Conservation (phyloP, 2,113 vertebrate species). For the Dipodomys spectabilis region DNA sequence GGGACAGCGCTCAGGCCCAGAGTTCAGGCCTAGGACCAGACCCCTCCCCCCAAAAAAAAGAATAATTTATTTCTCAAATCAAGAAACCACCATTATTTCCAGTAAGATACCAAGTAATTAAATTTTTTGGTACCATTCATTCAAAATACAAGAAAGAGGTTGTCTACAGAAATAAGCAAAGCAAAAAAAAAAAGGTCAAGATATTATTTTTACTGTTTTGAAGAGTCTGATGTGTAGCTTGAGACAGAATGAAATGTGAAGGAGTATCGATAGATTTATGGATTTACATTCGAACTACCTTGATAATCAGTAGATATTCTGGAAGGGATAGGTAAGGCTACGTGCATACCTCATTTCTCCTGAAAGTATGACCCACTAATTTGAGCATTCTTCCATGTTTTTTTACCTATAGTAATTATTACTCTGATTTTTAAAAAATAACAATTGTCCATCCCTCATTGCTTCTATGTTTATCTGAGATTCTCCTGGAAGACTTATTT, state of each 20-base stretch:
- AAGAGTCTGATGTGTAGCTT: not conserved
- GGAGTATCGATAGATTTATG: not conserved
- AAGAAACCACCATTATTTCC: conserved; percentile 26
- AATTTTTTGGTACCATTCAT: conserved; percentile 8
- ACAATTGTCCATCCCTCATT: not conserved
- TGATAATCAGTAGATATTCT: not conserved
- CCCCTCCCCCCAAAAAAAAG: no score
- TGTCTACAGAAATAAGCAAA: not conserved
- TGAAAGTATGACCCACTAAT: not conserved
- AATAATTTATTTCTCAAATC: conserved; percentile 22
- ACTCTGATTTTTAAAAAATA: not conserved
- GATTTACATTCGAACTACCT: not conserved
- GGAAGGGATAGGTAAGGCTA: not conserved
- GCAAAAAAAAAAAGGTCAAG: not conserved
- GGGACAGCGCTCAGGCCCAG: no score
- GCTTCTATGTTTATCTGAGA: not conserved
- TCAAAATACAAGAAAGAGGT: no score
- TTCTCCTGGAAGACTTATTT: conserved; percentile 8
- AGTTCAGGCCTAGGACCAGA: no score
- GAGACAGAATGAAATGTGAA: conserved; percentile 3
- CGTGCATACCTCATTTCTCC: not conserved
- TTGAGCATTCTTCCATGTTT: not conserved
- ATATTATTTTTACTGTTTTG: not conserved
- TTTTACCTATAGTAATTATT: not conserved
- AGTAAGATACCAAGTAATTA: not conserved